Percentiles rank a stretch among this genome's conserved stretches.
Evolutionary conservation across 2,888 invertebrate species (phyloP).

Genomic region (Sthenelais limicola): DNA sequence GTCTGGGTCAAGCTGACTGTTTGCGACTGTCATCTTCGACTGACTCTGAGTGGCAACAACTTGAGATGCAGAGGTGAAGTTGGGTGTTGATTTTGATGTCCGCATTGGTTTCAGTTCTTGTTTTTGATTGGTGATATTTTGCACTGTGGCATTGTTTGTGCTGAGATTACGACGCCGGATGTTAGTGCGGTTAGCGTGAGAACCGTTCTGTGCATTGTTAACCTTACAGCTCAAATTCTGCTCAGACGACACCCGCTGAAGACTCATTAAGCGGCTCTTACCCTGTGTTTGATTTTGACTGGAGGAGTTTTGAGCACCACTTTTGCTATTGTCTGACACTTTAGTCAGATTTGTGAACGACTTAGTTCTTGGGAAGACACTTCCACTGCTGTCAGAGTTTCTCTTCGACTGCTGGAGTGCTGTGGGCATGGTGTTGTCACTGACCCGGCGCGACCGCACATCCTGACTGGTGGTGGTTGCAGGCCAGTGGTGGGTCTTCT

Average conservation of each 20-base stretch:
- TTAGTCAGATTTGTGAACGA: constrained; percentile 28
- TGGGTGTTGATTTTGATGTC: constrained; percentile 11
- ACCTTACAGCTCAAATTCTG: constrained; percentile 12
- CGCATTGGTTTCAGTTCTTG: background rate
- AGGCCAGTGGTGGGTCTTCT: background rate
- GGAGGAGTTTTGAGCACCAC: background rate
- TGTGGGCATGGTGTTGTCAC: background rate
- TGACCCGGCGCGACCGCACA: constrained; percentile 13
- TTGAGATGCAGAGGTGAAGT: background rate
- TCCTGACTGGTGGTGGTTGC: background rate
- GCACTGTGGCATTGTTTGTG: too few relatives aligned
- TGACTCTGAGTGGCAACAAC: background rate
- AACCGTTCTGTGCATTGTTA: background rate
- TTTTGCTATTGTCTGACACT: background rate
- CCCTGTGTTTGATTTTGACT: background rate
- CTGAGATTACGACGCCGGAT: background rate
- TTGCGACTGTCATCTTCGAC: background rate
- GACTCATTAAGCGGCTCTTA: background rate
- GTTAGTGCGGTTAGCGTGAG: background rate
- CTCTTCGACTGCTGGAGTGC: too few relatives aligned
- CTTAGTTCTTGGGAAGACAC: constrained; percentile 22
- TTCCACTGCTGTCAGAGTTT: background rate
- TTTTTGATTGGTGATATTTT: background rate
- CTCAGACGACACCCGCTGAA: constrained; percentile 1
- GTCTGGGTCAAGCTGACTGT: too few relatives aligned